Evolutionary conservation across 2,888 invertebrate species (phyloP).

Genomic region (Sarcophaga caerulescens): DNA sequence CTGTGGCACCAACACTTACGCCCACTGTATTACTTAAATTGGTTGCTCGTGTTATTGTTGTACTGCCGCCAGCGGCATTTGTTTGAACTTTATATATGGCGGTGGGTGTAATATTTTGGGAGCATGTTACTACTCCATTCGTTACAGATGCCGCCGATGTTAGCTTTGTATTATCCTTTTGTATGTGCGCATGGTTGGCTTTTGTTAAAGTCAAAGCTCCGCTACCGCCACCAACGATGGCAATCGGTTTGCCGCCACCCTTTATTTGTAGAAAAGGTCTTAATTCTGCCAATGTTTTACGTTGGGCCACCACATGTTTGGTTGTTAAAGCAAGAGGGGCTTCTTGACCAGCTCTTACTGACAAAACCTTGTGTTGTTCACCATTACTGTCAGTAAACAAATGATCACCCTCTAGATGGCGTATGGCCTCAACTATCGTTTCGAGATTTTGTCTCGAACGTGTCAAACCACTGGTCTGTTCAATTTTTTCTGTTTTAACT

Average conservation of each 20-base stretch:
- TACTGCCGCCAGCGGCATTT: constrained; percentile 67
- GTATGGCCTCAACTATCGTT: constrained; percentile 98
- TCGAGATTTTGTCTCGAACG: constrained; percentile 96
- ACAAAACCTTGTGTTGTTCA: constrained; percentile 76
- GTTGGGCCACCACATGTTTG: constrained; percentile 75
- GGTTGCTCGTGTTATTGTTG: constrained; percentile 60
- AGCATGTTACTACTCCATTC: constrained; percentile 66
- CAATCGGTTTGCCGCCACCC: constrained; percentile 79
- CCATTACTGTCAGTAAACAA: constrained; percentile 89
- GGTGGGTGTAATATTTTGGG: constrained; percentile 75
- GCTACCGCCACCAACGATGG: constrained; percentile 72
- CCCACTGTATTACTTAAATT: constrained; percentile 43
- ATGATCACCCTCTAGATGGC: constrained; percentile 98
- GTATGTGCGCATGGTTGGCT: constrained; percentile 49
- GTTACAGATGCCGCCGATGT: constrained; percentile 26
- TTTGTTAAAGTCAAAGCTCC: constrained; percentile 72
- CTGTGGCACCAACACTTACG: constrained; percentile 24
- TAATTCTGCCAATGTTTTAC: constrained; percentile 83
- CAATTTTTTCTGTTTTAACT: constrained; percentile 78
- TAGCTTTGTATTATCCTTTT: constrained; percentile 53
- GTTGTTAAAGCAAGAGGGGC: constrained; percentile 79
- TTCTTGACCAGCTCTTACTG: constrained; percentile 75
- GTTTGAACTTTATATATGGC: constrained; percentile 79
- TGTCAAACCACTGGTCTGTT: constrained; percentile 81
- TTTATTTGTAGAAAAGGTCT: constrained; percentile 85